Evolutionary conservation across 2,888 invertebrate species (phyloP), one percentile per base, ranked within the genome.

Genomic region (Caenorhabditis sp.): DNA sequence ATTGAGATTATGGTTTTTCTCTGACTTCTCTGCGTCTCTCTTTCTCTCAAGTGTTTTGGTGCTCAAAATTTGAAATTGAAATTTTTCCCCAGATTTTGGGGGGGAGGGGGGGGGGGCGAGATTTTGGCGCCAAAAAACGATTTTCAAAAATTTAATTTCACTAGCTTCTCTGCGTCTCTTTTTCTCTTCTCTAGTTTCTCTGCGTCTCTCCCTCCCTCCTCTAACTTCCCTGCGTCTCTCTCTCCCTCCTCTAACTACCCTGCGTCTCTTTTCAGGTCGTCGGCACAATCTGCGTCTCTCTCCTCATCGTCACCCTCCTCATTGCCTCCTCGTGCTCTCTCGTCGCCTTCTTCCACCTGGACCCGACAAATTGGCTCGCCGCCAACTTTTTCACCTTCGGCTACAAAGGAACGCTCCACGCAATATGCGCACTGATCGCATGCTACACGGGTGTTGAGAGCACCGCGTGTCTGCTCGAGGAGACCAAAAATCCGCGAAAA

Each of bases 311-410:
- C 21, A 73, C 77, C 14, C 57, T 76, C 0, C 62, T 81, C 23
- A 77, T 81, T 24, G 62, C 78, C 19, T 71, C 77, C 49, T 71
- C 71, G 0, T 81, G 79, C 26, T 69, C 76, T 1, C 70, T 79
- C 69, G 77, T 79, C n/a, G 72, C 77, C 14, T 81, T 79, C 62
- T 81, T 81, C 57, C 78, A 81, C 53, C 73, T 76, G 21, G 77
- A 79, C 43, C 78, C 79, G 2, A 73, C 74, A 26, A 77, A 77
- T 51, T 79, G 79, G 81, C 70, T 81, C n/a, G 64, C 66, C 8
- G 77, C 81, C 2, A 60, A 68, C 6, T 79, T 81, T 59, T 79
- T 79, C 51, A 62, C 66, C 31, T 69, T 70, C 62, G 81, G 81
- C 5, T 61, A 43, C 49, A 24, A 66, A 26, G 78, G 78, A 49